Conservation (phyloP, 2,113 vertebrate genomes). For the Climacteris rufus region DNA sequence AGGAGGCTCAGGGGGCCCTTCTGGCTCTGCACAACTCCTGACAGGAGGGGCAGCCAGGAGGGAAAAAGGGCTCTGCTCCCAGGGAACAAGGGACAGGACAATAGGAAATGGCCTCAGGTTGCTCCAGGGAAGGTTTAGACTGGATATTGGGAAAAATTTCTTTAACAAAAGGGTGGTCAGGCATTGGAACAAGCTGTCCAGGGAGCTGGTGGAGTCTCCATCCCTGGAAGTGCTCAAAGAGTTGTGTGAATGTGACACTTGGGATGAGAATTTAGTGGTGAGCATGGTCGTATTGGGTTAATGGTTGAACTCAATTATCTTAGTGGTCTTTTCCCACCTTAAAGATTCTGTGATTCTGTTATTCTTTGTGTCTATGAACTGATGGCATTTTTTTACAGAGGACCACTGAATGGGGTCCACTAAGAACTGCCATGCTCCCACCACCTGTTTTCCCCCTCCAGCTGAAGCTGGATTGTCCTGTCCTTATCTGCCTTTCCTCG, state of each 20-base stretch:
- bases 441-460: not conserved
- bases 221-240: not conserved
- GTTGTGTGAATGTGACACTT: not conserved
- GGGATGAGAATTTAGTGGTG: not conserved
- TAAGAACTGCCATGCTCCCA: not conserved
- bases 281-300: rapidly evolving
- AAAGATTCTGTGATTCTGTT: not conserved
- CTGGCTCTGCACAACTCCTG: not conserved
- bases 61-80: rapidly evolving
- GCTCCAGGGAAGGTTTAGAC: not conserved
- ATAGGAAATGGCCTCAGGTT: not conserved
- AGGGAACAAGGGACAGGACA: rapidly evolving
- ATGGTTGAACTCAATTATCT: too few species aligned
- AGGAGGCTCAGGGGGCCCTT: not conserved
- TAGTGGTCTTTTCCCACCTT: rapidly evolving
- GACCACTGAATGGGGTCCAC: not conserved
- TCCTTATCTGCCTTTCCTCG: not conserved
- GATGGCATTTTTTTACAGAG: not conserved
- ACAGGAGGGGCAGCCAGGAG: rapidly evolving
- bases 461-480: not conserved
- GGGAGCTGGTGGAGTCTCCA: not conserved
- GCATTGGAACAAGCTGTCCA: not conserved
- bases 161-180: not conserved
- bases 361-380: not conserved
- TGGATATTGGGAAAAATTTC: not conserved